phyloP scores from a whole-genome alignment of 2,888 invertebrate species.

The Melanostoma scalare region DNA sequence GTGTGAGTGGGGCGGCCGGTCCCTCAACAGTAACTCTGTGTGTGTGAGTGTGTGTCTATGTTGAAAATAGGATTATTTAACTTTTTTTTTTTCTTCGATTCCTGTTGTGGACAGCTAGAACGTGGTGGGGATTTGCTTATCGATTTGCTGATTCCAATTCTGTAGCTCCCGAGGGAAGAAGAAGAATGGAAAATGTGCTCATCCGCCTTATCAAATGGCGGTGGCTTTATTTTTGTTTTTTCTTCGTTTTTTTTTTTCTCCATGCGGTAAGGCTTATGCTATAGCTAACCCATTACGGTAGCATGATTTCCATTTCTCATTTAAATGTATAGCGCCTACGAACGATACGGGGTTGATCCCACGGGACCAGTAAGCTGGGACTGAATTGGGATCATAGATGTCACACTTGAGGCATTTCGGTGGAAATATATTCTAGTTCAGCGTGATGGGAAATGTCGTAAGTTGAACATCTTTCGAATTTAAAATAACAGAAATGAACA shows the following conservation, averaged over 20 bases:
- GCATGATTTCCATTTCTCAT: conserved; percentile 40
- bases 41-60: conserved; percentile 21
- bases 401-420: background rate
- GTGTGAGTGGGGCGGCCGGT: conserved; percentile 19
- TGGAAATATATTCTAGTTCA: no score
- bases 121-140: conserved; percentile 62
- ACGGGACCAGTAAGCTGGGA: background rate
- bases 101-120: conserved; percentile 27
- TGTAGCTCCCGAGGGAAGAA: conserved; percentile 2
- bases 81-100: conserved; percentile 25
- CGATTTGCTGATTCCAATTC: conserved; percentile 53
- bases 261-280: conserved; percentile 7
- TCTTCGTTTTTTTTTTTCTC: background rate
- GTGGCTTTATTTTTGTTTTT: background rate
- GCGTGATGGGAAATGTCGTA: no score
- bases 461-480: no score
- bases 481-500: no score
- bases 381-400: background rate
- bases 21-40: background rate
- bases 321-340: conserved; percentile 38
- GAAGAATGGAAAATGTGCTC: conserved; percentile 15
- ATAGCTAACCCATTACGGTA: conserved; percentile 13
- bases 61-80: conserved; percentile 49
- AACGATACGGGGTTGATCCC: conserved; percentile 8
- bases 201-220: conserved; percentile 15